Evolutionary conservation across 2,113 vertebrate genomes (phyloP).

Genomic region (Addax nasomaculatus): DNA sequence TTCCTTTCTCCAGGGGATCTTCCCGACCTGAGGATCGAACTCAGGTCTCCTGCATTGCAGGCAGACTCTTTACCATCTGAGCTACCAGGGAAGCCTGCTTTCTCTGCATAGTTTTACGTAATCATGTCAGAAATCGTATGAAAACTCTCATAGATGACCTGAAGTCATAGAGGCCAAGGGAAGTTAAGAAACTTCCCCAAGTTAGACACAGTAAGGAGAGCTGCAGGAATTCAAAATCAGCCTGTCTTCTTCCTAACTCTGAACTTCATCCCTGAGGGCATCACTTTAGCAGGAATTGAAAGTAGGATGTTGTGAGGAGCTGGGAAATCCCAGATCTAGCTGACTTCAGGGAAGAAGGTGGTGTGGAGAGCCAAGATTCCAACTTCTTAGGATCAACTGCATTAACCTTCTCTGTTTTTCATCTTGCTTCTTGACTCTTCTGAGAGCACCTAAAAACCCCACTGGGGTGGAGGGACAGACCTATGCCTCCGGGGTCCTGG

Average conservation of each 20-base stretch:
- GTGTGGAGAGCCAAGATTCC: no score
- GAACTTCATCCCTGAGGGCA: background rate
- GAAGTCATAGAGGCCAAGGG: background rate
- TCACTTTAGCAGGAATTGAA: background rate
- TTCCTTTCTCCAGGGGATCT: background rate
- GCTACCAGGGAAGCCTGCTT: background rate
- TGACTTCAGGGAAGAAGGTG: background rate
- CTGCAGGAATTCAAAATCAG: background rate
- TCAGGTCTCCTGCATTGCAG: background rate
- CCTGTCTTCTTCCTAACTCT: background rate
- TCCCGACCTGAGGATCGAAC: background rate
- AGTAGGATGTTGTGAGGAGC: background rate
- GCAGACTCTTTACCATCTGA: background rate
- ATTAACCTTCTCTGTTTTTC: background rate
- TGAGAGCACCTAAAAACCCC: background rate
- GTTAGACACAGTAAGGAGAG: background rate
- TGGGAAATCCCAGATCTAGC: background rate
- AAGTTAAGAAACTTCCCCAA: background rate
- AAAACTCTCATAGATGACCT: background rate
- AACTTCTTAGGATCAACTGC: background rate
- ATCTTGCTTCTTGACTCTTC: background rate
- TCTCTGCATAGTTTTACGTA: background rate
- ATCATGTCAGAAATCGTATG: background rate
- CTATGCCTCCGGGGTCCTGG: slow-evolving; percentile 1
- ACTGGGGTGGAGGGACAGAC: slow-evolving; percentile 34